phyloP scores from a whole-genome alignment of 2,888 invertebrate species.

The Apodemia hepburni region DNA sequence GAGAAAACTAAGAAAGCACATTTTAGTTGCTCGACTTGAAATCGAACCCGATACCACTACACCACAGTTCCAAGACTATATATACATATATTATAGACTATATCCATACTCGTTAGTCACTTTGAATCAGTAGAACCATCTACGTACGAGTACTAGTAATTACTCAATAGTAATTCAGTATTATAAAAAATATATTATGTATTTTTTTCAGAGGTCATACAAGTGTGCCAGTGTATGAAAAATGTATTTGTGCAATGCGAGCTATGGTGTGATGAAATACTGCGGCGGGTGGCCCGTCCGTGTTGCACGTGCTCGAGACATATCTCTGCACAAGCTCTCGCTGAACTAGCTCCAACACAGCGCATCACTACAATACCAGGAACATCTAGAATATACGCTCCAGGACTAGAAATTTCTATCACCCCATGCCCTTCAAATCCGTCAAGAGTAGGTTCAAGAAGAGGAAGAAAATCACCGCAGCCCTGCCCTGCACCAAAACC shows the following conservation, averaged over 20 bases:
- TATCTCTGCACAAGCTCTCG: conserved; percentile 46
- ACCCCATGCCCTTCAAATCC: conserved; percentile 43
- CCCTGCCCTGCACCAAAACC: conserved; percentile 42
- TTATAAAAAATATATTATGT: not conserved
- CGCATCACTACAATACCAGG: conserved; percentile 37
- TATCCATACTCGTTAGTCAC: too few species aligned
- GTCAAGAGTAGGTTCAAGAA: conserved; percentile 21
- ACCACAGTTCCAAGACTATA: too few species aligned
- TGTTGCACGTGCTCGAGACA: conserved; percentile 60
- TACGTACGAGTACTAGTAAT: too few species aligned
- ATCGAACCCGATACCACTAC: too few species aligned
- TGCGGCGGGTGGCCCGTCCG: conserved; percentile 54
- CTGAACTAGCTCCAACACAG: conserved; percentile 43
- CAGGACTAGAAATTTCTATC: conserved; percentile 48
- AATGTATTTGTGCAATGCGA: conserved; percentile 68
- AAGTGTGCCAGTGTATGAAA: conserved; percentile 69
- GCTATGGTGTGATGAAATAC: conserved; percentile 64
- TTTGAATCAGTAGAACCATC: too few species aligned
- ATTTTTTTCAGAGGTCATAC: conserved; percentile 47
- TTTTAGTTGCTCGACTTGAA: too few species aligned
- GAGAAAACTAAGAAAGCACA: too few species aligned
- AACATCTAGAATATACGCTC: conserved; percentile 38
- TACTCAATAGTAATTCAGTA: too few species aligned
- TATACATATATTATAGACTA: too few species aligned
- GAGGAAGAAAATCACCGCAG: conserved; percentile 23